Evolutionary conservation across 1,140 invertebrate genomes (phyloP).

Genomic region (Rhagoletis pomonella): DNA sequence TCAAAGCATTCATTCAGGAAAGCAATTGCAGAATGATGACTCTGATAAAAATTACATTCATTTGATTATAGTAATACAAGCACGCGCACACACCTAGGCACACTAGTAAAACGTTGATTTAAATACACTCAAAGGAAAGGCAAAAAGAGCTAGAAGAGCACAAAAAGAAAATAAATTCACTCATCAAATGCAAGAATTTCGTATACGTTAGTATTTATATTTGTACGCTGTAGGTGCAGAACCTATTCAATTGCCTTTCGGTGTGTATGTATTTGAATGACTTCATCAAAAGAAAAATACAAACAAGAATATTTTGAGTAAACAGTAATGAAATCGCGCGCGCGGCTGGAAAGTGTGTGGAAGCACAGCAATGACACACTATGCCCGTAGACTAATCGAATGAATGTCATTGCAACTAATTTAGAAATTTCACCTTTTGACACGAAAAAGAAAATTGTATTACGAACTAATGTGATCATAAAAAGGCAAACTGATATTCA

Average conservation of each 20-base stretch:
- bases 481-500: constrained; percentile 37
- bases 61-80: not conserved
- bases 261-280: not conserved
- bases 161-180: not conserved
- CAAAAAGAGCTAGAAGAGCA: not conserved
- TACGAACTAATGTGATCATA: constrained; percentile 45
- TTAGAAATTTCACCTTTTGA: constrained; percentile 55
- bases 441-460: constrained; percentile 53
- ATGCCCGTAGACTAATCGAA: not conserved
- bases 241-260: not conserved
- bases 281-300: not conserved
- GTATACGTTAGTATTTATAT: not conserved
- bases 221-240: not conserved
- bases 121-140: not conserved
- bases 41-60: constrained; percentile 47
- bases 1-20: constrained; percentile 34
- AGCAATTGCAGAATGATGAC: constrained; percentile 32
- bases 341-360: not conserved
- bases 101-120: not conserved
- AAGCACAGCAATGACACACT: not conserved
- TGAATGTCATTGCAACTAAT: constrained; percentile 42
- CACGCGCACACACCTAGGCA: not conserved
- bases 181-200: constrained; percentile 5
- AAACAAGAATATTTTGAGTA: not conserved
- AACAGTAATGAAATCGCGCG: constrained; percentile 1